Conservation (phyloP, 1,140 invertebrate genomes). For the Zaprionus davidi region DNA sequence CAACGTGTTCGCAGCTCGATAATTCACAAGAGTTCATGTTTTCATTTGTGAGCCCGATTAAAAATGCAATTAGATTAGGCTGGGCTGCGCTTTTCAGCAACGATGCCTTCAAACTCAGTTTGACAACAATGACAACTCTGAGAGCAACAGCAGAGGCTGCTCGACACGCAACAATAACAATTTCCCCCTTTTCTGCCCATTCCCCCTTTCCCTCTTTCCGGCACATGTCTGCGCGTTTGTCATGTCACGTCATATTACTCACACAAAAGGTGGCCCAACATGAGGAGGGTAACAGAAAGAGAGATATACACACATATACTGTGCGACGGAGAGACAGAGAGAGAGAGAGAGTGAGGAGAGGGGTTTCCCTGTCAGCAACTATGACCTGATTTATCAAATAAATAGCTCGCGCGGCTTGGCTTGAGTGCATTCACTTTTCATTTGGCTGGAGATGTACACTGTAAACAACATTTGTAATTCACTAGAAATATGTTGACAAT, state of each 20-base stretch:
- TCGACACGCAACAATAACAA: conserved; percentile 61
- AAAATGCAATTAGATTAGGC: conserved; percentile 70
- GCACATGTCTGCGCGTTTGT: conserved; percentile 49
- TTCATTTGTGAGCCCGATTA: conserved; percentile 26
- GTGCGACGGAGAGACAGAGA: not conserved
- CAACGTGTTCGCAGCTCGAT: conserved; percentile 44
- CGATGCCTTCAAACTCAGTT: conserved; percentile 45
- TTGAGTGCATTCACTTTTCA: conserved; percentile 79
- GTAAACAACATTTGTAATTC: conserved; percentile 16
- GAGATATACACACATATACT: not conserved
- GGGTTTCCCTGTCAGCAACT: conserved; percentile 62
- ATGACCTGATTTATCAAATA: conserved; percentile 81
- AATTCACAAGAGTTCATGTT: conserved; percentile 48
- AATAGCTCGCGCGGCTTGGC: conserved; percentile 62
- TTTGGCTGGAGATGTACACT: conserved; percentile 50
- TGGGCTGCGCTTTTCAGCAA: conserved; percentile 37
- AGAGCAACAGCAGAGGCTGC: conserved; percentile 29
- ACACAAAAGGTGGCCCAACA: conserved; percentile 60
- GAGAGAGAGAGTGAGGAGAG: not conserved
- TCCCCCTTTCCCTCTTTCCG: conserved; percentile 14
- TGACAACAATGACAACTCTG: conserved; percentile 49
- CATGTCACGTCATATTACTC: conserved; percentile 76
- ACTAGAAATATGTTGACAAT: not conserved
- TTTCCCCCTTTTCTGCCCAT: conserved; percentile 4
- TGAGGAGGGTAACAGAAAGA: not conserved